These are phyloP conservation scores for Wasmannia auropunctata DNA, from an alignment of 1,140 invertebrate species.

Conservation along the genomic window DNA sequence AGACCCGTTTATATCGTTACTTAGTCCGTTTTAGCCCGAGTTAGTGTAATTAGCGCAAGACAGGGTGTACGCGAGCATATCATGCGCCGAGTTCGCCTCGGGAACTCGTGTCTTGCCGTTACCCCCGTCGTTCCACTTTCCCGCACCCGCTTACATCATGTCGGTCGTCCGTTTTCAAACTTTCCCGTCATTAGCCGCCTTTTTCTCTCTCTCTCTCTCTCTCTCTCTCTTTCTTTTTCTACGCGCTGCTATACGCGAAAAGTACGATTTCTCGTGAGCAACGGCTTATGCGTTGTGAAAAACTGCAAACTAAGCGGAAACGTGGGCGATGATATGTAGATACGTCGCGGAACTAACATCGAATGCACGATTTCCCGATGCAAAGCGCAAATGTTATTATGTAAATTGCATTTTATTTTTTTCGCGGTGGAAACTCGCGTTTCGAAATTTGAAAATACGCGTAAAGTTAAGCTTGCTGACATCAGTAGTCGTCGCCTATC, in stretches of 20 bases:
- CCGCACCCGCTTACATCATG: conserved; percentile 42
- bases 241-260: conserved; percentile 1
- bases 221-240: not conserved
- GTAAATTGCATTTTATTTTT: conserved; percentile 2
- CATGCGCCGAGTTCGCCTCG: conserved; percentile 50
- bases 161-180: conserved; percentile 42
- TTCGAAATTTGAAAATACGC: not conserved
- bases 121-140: conserved; percentile 41
- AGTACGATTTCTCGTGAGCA: conserved; percentile 25
- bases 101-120: conserved; percentile 53
- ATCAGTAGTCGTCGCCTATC: not conserved
- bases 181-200: conserved; percentile 16
- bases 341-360: not conserved
- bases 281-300: not conserved
- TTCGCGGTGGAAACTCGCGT: not conserved
- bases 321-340: not conserved
- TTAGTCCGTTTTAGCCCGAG: conserved; percentile 71
- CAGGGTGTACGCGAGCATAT: conserved; percentile 43
- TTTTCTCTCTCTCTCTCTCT: not conserved
- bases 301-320: not conserved
- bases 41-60: conserved; percentile 74
- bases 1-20: conserved; percentile 69
- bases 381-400: not conserved
- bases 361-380: not conserved
- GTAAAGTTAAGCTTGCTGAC: not conserved